These are phyloP conservation scores for Venustaconcha ellipsiformis DNA, from an alignment of 1,140 invertebrate genomes.

Conservation along the genomic window DNA sequence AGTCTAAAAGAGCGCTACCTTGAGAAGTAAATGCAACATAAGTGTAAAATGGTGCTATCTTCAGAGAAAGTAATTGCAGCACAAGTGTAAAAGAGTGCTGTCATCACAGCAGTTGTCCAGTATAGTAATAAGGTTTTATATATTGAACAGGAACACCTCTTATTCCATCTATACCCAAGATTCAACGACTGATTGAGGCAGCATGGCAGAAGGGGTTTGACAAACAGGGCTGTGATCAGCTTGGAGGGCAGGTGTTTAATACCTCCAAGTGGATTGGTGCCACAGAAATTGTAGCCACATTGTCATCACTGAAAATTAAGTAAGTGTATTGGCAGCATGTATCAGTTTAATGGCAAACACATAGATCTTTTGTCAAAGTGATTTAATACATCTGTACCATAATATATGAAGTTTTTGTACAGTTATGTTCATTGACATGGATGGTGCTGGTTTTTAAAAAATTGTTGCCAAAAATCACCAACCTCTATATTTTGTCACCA, in stretches of 20 bases:
- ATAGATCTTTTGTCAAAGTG: background rate
- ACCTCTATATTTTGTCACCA: background rate
- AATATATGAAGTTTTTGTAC: background rate
- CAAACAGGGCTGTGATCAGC: conserved; percentile 83
- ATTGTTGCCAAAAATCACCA: background rate
- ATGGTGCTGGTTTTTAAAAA: background rate
- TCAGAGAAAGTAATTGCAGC: no score
- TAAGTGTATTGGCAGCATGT: conserved; percentile 36
- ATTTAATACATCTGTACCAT: background rate
- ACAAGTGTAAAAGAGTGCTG: no score
- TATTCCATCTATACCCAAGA: conserved; percentile 85
- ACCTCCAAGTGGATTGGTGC: conserved; percentile 94
- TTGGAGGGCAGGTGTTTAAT: conserved; percentile 83
- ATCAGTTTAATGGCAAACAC: background rate
- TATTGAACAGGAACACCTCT: conserved; percentile 40
- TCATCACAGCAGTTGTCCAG: no score
- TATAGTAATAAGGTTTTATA: no score
- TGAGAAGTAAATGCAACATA: no score
- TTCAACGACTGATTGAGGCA: conserved; percentile 86
- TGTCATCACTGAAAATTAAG: conserved; percentile 63
- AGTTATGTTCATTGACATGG: background rate
- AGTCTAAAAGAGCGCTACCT: no score
- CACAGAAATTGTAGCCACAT: conserved; percentile 64
- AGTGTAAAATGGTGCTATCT: no score
- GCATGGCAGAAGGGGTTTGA: conserved; percentile 93